phyloP scores from a whole-genome alignment of 2,888 invertebrate species.

The Prostheceraeus crozeri region DNA sequence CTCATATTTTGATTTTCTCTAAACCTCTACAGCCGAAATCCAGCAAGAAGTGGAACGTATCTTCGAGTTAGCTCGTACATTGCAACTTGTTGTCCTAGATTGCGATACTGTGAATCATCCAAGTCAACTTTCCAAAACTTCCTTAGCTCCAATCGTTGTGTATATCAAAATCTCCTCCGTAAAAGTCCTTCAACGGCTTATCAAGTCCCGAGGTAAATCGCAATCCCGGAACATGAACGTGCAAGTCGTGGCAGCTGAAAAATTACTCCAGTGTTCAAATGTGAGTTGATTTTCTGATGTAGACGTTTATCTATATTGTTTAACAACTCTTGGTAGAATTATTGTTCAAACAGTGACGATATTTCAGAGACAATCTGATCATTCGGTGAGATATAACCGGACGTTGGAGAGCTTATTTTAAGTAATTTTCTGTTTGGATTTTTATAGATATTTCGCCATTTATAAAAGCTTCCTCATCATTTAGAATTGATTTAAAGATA shows the following conservation, averaged over 20 bases:
- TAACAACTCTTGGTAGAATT: no score
- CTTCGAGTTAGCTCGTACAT: constrained; percentile 91
- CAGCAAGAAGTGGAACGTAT: constrained; percentile 97
- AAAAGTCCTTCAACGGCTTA: constrained; percentile 93
- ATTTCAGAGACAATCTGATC: no score
- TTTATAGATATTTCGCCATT: no score
- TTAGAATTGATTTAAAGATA: no score
- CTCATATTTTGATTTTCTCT: no score
- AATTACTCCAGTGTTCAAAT: constrained; percentile 61
- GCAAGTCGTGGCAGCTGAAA: constrained; percentile 98
- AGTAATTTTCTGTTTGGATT: no score
- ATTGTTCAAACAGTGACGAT: no score
- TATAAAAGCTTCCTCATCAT: no score
- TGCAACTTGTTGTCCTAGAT: constrained; percentile 92
- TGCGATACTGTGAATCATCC: constrained; percentile 99
- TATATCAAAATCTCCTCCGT: constrained; percentile 98
- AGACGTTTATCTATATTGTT: no score
- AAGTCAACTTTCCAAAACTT: constrained; percentile 95
- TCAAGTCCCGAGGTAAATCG: constrained; percentile 95
- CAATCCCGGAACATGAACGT: constrained; percentile 92
- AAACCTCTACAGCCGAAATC: no score
- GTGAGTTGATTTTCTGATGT: constrained; percentile 28
- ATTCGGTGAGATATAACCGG: no score
- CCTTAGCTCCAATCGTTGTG: constrained; percentile 93
- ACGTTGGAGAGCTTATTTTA: no score